Base-by-base conservation (phyloP, 1,140 invertebrate species). In the Macrostomum lignano region DNA sequence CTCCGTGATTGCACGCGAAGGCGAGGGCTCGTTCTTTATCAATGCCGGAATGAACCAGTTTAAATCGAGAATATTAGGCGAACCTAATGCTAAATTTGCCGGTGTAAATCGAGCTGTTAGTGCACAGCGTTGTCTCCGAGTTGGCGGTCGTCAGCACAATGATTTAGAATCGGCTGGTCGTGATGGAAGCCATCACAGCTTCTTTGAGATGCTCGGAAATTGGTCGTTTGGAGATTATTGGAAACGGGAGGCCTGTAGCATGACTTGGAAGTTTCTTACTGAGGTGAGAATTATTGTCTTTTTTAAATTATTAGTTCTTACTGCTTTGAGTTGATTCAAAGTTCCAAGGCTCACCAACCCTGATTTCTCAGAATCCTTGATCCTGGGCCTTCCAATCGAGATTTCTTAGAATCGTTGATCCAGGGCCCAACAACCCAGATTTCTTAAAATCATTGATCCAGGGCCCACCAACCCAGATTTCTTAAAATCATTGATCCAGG, bases 41-140 rank as follows among this genome's bases (percentile, higher is more conserved):
- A 96, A 96, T 70, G 86, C 88, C 45, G 88, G 88, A 36, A 96
- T 98, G 88, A 94, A 94, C 60, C 88, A 75, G 61, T 70, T 73
- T 39, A 25, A 19, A 17, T 2, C 3, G 7, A 5, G 9, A 7
- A 7, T 33, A 11, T 33, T 11, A 26, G 7, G 9, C 7, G n/a
- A n/a, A n/a, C n/a, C n/a, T n/a, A n/a, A n/a, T n/a, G n/a, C n/a
- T n/a, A n/a, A n/a, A n/a, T n/a, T n/a, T n/a, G n/a, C n/a, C n/a
- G n/a, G n/a, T n/a, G n/a, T n/a, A n/a, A n/a, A n/a, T n/a, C n/a
- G n/a, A n/a, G n/a, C n/a, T n/a, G n/a, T n/a, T n/a, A n/a, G n/a
- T n/a, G n/a, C n/a, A n/a, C n/a, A n/a, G n/a, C n/a, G n/a, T n/a
- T 94, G 86, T 58, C 70, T 96, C 15, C 62, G 88, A 48, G 71